phyloP scores from a whole-genome alignment of 2,113 vertebrate species.

The Neopipo cinnamomea region DNA sequence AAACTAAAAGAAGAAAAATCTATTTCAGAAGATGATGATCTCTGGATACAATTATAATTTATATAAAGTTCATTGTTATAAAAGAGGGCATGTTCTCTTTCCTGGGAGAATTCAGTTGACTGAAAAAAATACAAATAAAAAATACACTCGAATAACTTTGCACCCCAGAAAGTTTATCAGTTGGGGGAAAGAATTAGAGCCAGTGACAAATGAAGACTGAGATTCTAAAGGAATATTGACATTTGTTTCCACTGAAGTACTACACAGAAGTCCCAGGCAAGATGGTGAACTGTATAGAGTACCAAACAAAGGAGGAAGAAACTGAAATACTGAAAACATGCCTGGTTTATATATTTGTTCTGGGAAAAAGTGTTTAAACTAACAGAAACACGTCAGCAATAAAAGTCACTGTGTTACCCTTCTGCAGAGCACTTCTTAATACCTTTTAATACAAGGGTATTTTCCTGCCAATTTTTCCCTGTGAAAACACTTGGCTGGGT shows the following conservation, averaged over 20 bases:
- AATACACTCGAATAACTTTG: neutral
- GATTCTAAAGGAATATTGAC: neutral
- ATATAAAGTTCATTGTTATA: neutral
- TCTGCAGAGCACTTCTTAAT: neutral
- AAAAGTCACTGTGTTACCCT: neutral
- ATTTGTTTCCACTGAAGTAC: neutral
- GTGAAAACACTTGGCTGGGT: constrained; percentile 19
- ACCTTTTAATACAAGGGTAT: neutral
- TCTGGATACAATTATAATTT: neutral
- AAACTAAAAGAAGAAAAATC: neutral
- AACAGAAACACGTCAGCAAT: neutral
- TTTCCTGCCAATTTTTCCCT: constrained; percentile 9
- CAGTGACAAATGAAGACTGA: neutral
- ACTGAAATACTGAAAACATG: neutral
- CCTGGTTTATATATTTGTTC: neutral
- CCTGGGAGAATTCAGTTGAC: neutral
- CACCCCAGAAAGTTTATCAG: neutral
- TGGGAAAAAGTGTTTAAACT: neutral
- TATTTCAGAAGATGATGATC: neutral
- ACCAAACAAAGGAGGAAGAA: neutral
- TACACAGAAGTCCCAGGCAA: neutral
- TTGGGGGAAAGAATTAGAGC: neutral
- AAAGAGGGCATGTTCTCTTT: neutral
- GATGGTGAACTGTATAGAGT: neutral
- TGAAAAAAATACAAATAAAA: neutral